Base-by-base conservation (phyloP, 2,888 invertebrate genomes). In the Nemoura dubitans region DNA sequence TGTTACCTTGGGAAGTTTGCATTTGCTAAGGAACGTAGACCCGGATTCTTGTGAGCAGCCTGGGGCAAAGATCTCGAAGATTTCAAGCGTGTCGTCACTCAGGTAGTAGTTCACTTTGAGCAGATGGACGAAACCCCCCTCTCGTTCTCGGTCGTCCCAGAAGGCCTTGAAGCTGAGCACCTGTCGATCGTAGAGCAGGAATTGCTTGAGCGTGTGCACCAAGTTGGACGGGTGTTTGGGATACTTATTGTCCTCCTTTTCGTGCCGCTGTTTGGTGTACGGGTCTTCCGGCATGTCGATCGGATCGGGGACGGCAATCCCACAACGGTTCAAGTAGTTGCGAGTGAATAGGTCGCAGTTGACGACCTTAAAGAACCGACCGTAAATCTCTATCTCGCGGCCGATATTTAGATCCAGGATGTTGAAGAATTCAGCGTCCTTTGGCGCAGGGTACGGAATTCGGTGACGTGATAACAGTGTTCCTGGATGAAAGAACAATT, bases 351-450 rank as follows among this genome's bases (percentile, higher is more conserved):
- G 94, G 90, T 98, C 98, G 90, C 98, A 98, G 89, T 95, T 94
- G 0, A 95, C 95, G 85, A 98, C 95, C 92, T 96, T 95, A 90
- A 94, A 97, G 10, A 95, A 94, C 90, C 96, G 95, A 16, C 97
- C 97, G 90, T 95, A 97, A 88, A 98, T 94, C 86, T 95, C 94
- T 16, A 97, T 94, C 90, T 96, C 96, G 86, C 93, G 93, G 76
- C 97, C 97, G 87, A 98, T 94, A 90, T 98, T 98, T 76, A 98
- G 93, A 91, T 98, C 97, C 26, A 97, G 94, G 25, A 98, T 94
- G 87, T 97, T 97, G 91, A 96, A 96, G 90, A 95, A 97, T 87
- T 95, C 93, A 88, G 95, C 94, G 89, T 95, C 95, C 90, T 94
- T 94, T 36, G 36, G 36, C 5, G 36, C 36, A 36, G 36, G 36